Conservation (phyloP, 2,113 vertebrate genomes). For the Gallinago paraguaiae region DNA sequence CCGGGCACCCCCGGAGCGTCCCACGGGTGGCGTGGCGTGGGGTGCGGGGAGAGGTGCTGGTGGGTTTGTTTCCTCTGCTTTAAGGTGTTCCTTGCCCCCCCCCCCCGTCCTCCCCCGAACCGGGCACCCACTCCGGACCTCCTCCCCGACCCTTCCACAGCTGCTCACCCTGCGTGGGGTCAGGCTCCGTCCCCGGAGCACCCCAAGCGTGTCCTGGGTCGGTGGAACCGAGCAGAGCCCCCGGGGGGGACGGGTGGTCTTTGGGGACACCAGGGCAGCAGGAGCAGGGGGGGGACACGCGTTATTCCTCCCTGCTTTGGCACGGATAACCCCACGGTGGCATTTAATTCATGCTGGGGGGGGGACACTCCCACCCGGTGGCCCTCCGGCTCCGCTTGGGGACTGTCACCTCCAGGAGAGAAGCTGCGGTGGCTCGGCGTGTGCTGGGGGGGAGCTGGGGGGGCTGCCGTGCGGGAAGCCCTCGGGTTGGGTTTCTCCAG, state of each 20-base stretch:
- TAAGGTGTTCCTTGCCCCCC: neutral
- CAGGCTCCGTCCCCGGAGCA: neutral
- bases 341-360: neutral
- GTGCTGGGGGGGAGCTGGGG: neutral
- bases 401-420: neutral
- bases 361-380: accelerated
- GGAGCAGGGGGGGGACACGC: no score
- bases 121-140: neutral
- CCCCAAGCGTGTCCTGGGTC: neutral
- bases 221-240: neutral
- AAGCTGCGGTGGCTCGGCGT: neutral
- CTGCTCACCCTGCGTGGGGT: neutral
- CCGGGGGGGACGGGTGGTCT: neutral
- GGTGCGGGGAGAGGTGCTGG: neutral
- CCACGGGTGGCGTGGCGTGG: neutral
- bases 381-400: neutral
- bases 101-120: neutral
- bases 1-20: neutral
- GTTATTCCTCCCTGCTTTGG: neutral
- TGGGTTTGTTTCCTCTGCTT: neutral
- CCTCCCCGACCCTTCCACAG: neutral
- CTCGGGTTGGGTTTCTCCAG: neutral
- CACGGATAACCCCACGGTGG: neutral
- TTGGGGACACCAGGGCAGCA: neutral
- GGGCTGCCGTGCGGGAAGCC: neutral